phyloP scores from a whole-genome alignment of 2,888 invertebrate genomes.

The Encarsia formosa region DNA sequence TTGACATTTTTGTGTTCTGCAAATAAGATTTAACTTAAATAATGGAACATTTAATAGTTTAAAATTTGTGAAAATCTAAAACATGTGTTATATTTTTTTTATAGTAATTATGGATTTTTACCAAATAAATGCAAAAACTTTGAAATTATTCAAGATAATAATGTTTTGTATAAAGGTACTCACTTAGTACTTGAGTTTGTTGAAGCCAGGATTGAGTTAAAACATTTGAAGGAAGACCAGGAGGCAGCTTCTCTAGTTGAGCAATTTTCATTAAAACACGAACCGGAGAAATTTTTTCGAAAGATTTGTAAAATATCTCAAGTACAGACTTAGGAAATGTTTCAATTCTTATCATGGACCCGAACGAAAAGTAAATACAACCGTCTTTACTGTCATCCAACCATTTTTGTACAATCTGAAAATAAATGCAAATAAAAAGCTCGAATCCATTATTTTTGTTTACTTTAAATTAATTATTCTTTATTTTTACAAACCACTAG shows the following conservation, averaged over 20 bases:
- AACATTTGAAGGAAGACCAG: constrained; percentile 43
- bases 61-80: neutral
- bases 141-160: neutral
- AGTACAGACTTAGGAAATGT: constrained; percentile 36
- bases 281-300: constrained; percentile 42
- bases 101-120: too few species aligned
- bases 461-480: too few species aligned
- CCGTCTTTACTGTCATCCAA: too few species aligned
- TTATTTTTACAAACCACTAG: neutral
- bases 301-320: constrained; percentile 35
- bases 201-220: constrained; percentile 41
- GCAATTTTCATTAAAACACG: constrained; percentile 42
- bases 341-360: constrained; percentile 46
- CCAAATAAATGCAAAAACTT: too few species aligned
- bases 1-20: constrained; percentile 40
- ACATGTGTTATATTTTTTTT: too few species aligned
- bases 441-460: constrained; percentile 40
- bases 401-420: too few species aligned
- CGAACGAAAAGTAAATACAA: constrained; percentile 44
- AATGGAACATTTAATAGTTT: neutral
- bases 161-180: too few species aligned
- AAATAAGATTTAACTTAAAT: too few species aligned
- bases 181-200: constrained; percentile 41
- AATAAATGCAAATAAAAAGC: too few species aligned
- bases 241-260: constrained; percentile 36